Evolutionary conservation across 2,797 vertebrate genomes (phyloP), one percentile per base, ranked within the genome.

Genomic region (Dipus sagitta): DNA sequence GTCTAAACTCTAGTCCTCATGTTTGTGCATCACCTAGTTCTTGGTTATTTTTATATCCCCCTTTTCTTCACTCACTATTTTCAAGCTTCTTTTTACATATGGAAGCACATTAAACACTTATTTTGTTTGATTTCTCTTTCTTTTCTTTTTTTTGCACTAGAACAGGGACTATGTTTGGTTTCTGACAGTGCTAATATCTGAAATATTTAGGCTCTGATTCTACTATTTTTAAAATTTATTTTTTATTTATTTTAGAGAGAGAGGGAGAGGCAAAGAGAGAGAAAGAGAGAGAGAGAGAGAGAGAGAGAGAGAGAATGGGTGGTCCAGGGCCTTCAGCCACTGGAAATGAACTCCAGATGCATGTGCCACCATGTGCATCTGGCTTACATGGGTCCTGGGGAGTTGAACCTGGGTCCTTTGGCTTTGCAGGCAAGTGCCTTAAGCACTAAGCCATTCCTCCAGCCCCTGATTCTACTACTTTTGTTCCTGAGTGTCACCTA

Each of bases 131-230:
- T 47, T 47, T 47, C 47, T 47, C 9, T 47, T 47, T 47, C 47
- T 47, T 47, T 47, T 47, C 6, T 47, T 47, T 47, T 47, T 47
- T 47, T 47, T 47, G 47, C 47, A 47, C 9, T 11, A 1, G 11
- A 47, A 9, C 47, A 47, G 47, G 9, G 47, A 47, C 47, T 47
- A 83, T 23, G 38, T 18, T 65, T 30, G 28, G 54, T 78, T 77
- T 77, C 60, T 85, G 30, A 71, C 38, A 84, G 64, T 60, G 38
- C 15, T 82, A 47, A 42, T 88, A 23, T 80, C 38, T 88, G 60
- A 92, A 93, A 60, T 71, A 52, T 74, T 86, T 81, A 92, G 20
- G 24, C 4, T 94, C 23, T 89, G 74, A 58, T 87, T 92, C 52
- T 77, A 20, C 6, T 79, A 7, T 47, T 6, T 76, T 38, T 38